These are phyloP conservation scores for Lophotis ruficrista DNA, from an alignment of 2,113 vertebrate genomes.

Conservation along the genomic window DNA sequence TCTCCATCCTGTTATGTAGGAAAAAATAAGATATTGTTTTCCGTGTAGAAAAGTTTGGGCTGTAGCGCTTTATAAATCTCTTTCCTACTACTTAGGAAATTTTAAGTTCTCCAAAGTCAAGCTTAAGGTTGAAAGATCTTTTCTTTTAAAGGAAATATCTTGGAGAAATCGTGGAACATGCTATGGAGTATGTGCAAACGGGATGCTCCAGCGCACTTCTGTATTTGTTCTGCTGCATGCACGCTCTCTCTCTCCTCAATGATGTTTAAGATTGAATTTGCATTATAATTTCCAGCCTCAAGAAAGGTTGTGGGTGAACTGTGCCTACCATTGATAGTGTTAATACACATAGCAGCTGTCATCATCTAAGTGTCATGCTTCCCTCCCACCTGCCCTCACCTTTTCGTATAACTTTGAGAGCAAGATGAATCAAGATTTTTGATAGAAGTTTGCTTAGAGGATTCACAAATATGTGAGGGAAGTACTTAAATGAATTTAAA, in stretches of 20 bases:
- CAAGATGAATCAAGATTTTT: neutral
- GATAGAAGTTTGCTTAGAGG: neutral
- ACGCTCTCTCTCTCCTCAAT: neutral
- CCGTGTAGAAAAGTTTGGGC: neutral
- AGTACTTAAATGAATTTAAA: neutral
- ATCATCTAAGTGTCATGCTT: neutral
- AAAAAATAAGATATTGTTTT: neutral
- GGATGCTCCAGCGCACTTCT: neutral
- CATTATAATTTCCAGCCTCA: neutral
- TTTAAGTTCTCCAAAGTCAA: neutral
- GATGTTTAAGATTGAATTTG: neutral
- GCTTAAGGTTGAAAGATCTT: neutral
- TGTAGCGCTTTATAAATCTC: neutral
- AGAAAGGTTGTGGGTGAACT: neutral
- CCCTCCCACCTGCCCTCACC: neutral
- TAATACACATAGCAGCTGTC: accelerated
- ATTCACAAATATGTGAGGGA: neutral
- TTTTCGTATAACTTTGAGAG: neutral
- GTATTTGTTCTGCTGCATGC: neutral
- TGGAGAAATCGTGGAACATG: neutral
- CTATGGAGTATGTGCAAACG: neutral
- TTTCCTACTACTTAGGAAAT: neutral
- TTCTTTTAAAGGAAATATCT: neutral
- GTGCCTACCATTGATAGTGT: neutral
- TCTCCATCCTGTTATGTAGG: neutral